Percentiles rank a stretch among this genome's conserved stretches.
phyloP scores from a whole-genome alignment of 2,888 invertebrate genomes.

The Formica aserva region DNA sequence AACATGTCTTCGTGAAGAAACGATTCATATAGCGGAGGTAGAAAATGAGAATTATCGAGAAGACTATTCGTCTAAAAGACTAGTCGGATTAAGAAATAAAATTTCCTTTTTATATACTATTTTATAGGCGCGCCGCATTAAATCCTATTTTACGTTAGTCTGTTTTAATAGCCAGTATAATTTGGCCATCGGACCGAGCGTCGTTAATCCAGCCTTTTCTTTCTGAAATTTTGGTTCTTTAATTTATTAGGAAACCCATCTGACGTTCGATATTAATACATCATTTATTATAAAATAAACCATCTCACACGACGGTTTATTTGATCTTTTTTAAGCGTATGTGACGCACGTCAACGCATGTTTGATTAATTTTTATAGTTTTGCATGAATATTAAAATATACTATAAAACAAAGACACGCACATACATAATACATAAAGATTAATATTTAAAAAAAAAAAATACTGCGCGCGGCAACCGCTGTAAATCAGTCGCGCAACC shows the following conservation, averaged over 20 bases:
- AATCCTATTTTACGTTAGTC: not conserved
- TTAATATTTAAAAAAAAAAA: not conserved
- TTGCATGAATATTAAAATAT: not conserved
- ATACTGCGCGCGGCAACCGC: slow-evolving; percentile 26
- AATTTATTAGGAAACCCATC: not conserved
- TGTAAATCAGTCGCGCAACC: slow-evolving; percentile 67
- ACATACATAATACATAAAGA: not conserved
- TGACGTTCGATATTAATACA: not conserved
- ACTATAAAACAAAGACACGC: not conserved
- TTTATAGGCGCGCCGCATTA: not conserved
- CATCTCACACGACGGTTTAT: not conserved
- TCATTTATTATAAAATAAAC: not conserved
- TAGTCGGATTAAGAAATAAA: not conserved
- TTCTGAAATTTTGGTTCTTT: slow-evolving; percentile 15
- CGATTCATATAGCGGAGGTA: not conserved
- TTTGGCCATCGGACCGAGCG: slow-evolving; percentile 50
- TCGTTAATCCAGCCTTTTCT: slow-evolving; percentile 58
- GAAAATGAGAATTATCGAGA: not conserved
- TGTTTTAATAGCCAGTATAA: not conserved
- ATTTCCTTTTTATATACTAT: not conserved
- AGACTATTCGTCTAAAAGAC: not conserved
- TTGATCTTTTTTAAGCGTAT: not conserved
- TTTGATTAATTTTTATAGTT: not conserved
- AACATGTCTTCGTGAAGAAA: not conserved
- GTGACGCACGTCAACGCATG: not conserved